Conservation (phyloP, 1,140 invertebrate species). For the Anastrepha ludens region DNA sequence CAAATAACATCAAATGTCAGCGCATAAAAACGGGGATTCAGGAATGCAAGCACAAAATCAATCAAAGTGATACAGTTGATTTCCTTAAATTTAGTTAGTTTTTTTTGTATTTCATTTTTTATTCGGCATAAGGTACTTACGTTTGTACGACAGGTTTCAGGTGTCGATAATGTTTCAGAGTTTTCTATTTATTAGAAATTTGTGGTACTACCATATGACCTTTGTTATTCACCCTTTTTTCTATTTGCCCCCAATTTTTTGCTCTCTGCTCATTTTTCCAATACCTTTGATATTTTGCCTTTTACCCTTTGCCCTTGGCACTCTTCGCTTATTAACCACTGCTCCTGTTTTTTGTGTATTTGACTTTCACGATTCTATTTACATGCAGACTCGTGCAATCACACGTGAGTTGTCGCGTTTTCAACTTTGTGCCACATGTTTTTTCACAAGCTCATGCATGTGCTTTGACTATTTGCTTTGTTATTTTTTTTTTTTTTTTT, state of each 20-base stretch:
- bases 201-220: not conserved
- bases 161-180: not conserved
- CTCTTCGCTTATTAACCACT: not conserved
- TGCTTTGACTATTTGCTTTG: not conserved
- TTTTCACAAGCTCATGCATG: constrained; percentile 4
- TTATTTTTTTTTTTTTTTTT: not conserved
- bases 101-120: no score
- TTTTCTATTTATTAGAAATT: not conserved
- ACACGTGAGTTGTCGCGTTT: constrained; percentile 21
- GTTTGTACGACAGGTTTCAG: not conserved
- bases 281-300: not conserved
- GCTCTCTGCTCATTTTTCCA: not conserved
- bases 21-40: no score
- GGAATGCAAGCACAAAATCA: no score
- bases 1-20: not conserved
- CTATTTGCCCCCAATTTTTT: not conserved
- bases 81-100: no score
- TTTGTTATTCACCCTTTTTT: not conserved
- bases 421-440: not conserved
- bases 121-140: no score
- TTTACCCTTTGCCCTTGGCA: not conserved
- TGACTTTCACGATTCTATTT: constrained; percentile 22
- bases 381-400: not conserved
- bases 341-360: not conserved
- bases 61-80: no score